phyloP scores from a whole-genome alignment of 2,113 vertebrate species.

The Malurus alboscapulatus region DNA sequence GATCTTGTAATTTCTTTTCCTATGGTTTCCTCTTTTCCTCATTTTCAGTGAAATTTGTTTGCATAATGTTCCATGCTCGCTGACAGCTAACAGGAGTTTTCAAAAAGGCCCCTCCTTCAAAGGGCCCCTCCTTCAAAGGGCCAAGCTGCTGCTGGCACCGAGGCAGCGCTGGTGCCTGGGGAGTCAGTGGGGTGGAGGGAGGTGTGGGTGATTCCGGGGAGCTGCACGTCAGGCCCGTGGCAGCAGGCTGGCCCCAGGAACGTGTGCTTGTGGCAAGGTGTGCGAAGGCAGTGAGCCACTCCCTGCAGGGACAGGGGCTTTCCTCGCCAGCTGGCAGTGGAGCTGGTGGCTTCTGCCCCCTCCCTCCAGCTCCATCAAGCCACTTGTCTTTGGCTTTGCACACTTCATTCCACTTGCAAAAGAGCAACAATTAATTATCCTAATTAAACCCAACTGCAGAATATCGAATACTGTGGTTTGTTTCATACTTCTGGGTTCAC shows the following conservation, averaged over 20 bases:
- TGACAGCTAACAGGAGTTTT: neutral
- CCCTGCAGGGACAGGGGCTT: fast-evolving
- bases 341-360: neutral
- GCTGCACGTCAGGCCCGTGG: neutral
- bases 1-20: conserved; percentile 17
- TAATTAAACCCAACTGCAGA: neutral
- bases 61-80: neutral
- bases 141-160: fast-evolving
- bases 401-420: neutral
- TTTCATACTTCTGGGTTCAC: neutral
- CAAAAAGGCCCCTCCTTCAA: neutral
- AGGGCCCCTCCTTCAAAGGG: neutral
- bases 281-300: fast-evolving
- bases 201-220: neutral
- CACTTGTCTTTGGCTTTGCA: neutral
- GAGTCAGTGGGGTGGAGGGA: fast-evolving
- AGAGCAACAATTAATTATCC: conserved; percentile 12
- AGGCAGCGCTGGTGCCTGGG: fast-evolving
- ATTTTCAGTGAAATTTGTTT: neutral
- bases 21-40: neutral
- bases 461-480: neutral
- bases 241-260: fast-evolving
- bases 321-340: fast-evolving
- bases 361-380: neutral
- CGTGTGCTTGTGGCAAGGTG: fast-evolving